A percentile compares a stretch with the other conserved stretches of the same genome.
Evolutionary conservation across 2,113 vertebrate genomes (phyloP).

Genomic region (Chaetops frenatus): DNA sequence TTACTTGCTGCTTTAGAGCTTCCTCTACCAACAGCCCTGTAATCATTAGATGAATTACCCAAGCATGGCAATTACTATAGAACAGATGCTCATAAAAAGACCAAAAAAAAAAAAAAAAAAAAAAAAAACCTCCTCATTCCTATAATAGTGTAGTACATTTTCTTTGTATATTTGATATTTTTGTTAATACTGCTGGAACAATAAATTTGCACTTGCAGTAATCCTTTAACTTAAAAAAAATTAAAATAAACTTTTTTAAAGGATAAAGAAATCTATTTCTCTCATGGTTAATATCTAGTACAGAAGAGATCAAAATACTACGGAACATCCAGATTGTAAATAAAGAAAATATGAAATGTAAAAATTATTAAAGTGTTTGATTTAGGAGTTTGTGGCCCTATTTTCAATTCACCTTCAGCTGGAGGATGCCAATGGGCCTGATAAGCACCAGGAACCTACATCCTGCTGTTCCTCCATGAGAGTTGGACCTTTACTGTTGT

Average conservation of each 20-base stretch:
- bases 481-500: background rate
- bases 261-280: background rate
- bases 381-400: background rate
- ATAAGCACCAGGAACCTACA: background rate
- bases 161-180: background rate
- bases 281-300: background rate
- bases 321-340: background rate
- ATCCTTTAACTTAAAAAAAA: background rate
- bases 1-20: conserved; percentile 35
- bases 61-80: conserved; percentile 6
- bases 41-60: conserved; percentile 56
- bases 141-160: background rate
- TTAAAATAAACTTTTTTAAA: background rate
- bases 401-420: background rate
- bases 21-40: conserved; percentile 1
- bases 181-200: background rate
- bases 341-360: background rate
- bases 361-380: background rate
- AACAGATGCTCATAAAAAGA: conserved; percentile 50
- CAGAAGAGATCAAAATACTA: background rate
- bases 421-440: background rate
- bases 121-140: background rate
- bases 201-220: background rate
- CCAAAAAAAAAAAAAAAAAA: accelerated
- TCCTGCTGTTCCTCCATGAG: background rate